These are phyloP conservation scores for Leptosomus discolor DNA, from an alignment of 2,113 vertebrate species.

Conservation along the genomic window DNA sequence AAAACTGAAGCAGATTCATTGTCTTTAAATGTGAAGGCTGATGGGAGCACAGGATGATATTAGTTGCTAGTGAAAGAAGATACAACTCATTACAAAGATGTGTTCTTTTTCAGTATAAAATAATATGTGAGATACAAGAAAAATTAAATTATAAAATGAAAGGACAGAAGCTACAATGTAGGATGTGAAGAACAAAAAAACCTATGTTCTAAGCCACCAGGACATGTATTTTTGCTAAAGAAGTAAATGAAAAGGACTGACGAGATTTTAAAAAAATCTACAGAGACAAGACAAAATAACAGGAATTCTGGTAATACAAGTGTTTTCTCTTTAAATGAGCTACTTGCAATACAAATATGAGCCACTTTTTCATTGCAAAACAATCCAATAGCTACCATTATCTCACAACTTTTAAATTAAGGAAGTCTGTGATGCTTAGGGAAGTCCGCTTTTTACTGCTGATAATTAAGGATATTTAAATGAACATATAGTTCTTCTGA, in stretches of 20 bases:
- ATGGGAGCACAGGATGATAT: conserved; percentile 1
- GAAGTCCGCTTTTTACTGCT: not conserved
- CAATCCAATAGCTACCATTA: not conserved
- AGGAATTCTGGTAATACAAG: not conserved
- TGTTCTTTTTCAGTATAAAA: not conserved
- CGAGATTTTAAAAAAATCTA: not conserved
- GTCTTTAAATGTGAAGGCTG: conserved; percentile 55
- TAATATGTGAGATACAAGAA: not conserved
- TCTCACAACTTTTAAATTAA: conserved; percentile 6
- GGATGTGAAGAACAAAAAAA: conserved; percentile 22
- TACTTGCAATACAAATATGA: not conserved
- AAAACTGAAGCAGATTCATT: conserved; percentile 62
- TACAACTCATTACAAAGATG: not conserved
- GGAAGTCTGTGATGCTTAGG: not conserved
- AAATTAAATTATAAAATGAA: conserved; percentile 1
- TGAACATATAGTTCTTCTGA: not conserved
- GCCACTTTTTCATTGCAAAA: not conserved
- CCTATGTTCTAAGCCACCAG: not conserved
- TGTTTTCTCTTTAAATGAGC: not conserved
- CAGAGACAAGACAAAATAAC: not conserved
- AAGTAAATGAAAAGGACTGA: conserved; percentile 18
- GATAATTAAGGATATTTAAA: conserved; percentile 35
- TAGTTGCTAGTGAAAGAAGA: conserved; percentile 18
- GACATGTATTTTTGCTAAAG: not conserved
- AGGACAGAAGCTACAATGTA: not conserved